Evolutionary conservation across 2,888 invertebrate genomes (phyloP), one percentile per base, ranked within the genome.

Genomic region (Phorcus lineatus): DNA sequence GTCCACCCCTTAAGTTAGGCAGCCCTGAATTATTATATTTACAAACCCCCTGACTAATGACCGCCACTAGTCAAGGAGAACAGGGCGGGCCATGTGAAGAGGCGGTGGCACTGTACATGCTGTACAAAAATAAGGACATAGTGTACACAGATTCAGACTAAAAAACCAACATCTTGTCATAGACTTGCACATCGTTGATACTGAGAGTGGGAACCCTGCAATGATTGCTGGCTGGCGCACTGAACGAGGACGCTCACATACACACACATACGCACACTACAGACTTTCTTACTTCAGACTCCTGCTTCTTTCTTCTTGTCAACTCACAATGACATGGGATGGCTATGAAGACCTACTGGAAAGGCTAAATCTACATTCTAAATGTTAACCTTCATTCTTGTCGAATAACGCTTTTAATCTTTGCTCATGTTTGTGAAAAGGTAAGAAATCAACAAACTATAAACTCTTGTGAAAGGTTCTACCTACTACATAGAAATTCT

Each of bases 91-190:
- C 79, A 82, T 79, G 62, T 53, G 77, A 54, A 81, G 79, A 79
- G 78, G 57, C 52, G 83, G 79, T 79, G 78, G 57, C 70, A 79
- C 79, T 66, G 40, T 74, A 83, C 79, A 78, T 83, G 83, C 83
- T 84, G 81, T 84, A 84, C 82, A 84, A 84, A 84, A 82, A 84
- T 84, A 84, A 80, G 80, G 83, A 83, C 83, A 80, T 75, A 80
- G 76, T 79, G 76, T 79, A 78, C 77, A 82, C 79, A 79, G 77
- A 74, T 77, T 80, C 76, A 74, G 77, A 77, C 77, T 79, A 77
- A 80, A 82, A 80, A 74, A 74, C 80, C 80, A 80, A 80, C 74
- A 77, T 74, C 70, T 80, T 77, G 77, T 77, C 77, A 77, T 74
- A 52, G 54, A 77, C 80, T 80, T 80, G 80, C 80, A 80, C 80